Conservation (phyloP, 2,888 invertebrate species). For the Allygus modestus region DNA sequence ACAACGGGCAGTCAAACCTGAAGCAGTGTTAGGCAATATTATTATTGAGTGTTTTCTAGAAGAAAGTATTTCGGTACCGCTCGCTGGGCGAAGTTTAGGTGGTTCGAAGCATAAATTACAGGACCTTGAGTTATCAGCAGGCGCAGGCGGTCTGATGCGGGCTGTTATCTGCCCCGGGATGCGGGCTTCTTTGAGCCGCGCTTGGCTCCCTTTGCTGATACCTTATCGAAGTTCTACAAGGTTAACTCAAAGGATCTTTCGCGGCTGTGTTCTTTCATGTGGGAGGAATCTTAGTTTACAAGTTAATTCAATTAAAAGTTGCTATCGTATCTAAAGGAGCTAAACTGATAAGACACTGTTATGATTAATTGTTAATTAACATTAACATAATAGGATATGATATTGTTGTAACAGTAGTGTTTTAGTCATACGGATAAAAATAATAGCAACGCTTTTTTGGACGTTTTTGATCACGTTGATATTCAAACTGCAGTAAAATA, state of each 20-base stretch:
- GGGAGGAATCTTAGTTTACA: slow-evolving; percentile 23
- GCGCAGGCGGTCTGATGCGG: slow-evolving; percentile 35
- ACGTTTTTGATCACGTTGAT: too few relatives aligned
- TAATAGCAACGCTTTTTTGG: too few relatives aligned
- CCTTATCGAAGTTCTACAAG: slow-evolving; percentile 31
- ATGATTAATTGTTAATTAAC: too few relatives aligned
- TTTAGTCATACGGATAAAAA: too few relatives aligned
- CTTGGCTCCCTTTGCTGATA: slow-evolving; percentile 36
- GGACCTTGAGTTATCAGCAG: slow-evolving; percentile 26
- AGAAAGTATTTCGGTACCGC: background rate
- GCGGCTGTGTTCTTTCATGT: slow-evolving; percentile 14
- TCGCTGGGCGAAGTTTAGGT: too few relatives aligned
- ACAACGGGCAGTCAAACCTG: too few relatives aligned
- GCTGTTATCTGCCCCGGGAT: slow-evolving; percentile 16
- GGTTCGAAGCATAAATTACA: slow-evolving; percentile 17
- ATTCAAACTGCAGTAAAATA: too few relatives aligned
- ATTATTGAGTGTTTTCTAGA: too few relatives aligned
- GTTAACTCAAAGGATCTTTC: slow-evolving; percentile 29
- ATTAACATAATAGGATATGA: too few relatives aligned
- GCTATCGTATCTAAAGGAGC: background rate
- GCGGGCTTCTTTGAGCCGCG: slow-evolving; percentile 27
- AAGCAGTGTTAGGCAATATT: too few relatives aligned
- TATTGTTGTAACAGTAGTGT: too few relatives aligned
- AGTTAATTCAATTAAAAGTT: slow-evolving; percentile 3
- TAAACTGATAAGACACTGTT: background rate